Percentiles rank a stretch among this genome's conserved stretches.
Evolutionary conservation across 2,888 invertebrate species (phyloP).

Genomic region (Athetis lepigone): DNA sequence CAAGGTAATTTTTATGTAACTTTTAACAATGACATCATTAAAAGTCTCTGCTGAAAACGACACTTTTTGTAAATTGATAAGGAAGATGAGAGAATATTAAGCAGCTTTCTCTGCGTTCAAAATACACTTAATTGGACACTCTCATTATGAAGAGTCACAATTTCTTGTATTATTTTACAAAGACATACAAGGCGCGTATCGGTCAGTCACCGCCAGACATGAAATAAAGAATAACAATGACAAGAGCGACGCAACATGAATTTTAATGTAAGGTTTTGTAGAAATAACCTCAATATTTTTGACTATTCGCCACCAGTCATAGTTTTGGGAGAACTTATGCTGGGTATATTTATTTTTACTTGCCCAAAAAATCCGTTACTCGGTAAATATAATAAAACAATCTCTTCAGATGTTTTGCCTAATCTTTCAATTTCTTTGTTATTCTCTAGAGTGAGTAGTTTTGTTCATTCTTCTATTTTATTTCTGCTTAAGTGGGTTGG

Average conservation of each 20-base stretch:
- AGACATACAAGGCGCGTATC: conserved; percentile 13
- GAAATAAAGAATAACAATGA: conserved; percentile 39
- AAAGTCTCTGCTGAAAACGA: not conserved
- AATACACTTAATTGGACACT: not conserved
- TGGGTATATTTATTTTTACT: not conserved
- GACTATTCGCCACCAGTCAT: not conserved
- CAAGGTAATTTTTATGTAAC: too few relatives aligned
- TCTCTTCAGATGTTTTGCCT: too few relatives aligned
- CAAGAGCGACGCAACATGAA: conserved; percentile 25
- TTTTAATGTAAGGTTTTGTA: conserved; percentile 31
- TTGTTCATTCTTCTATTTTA: too few relatives aligned
- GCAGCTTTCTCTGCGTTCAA: not conserved
- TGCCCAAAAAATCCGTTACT: not conserved
- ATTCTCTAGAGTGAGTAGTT: too few relatives aligned
- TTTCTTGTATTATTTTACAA: conserved; percentile 3
- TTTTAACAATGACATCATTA: too few relatives aligned
- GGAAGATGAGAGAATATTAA: conserved; percentile 6
- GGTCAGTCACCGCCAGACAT: conserved; percentile 42
- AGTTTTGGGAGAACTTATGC: not conserved
- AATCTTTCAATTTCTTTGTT: too few relatives aligned
- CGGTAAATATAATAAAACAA: too few relatives aligned
- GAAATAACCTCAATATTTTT: not conserved
- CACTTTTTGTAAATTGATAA: not conserved
- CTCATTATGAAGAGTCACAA: too few relatives aligned
- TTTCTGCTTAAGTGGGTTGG: too few relatives aligned